Evolutionary conservation across 2,797 vertebrate genomes (phyloP).

Genomic region (Chelon auratus): DNA sequence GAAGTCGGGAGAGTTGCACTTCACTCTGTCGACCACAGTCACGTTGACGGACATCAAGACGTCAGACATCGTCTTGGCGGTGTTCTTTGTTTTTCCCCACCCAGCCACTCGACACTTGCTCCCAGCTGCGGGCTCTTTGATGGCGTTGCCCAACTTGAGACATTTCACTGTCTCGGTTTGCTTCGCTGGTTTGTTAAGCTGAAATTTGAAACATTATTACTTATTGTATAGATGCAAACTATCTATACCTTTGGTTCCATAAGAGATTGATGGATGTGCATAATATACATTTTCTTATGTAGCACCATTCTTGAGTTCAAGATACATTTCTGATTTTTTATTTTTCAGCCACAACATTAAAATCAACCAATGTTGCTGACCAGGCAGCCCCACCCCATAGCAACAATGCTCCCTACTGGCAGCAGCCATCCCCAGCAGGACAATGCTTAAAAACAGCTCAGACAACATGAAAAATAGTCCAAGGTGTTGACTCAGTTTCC

Average conservation of each 20-base stretch:
- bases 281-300: too few species aligned
- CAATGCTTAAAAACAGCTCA: too few species aligned
- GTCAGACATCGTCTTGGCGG: slow-evolving; percentile 7
- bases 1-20: slow-evolving; percentile 69
- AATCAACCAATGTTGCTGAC: too few species aligned
- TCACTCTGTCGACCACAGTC: slow-evolving; percentile 65
- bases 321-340: background rate
- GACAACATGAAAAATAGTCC: too few species aligned
- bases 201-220: slow-evolving; percentile 27
- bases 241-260: too few species aligned
- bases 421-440: too few species aligned
- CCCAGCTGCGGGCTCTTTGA: slow-evolving; percentile 19
- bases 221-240: too few species aligned
- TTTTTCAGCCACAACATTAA: too few species aligned
- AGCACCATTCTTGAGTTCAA: too few species aligned
- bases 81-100: slow-evolving; percentile 63
- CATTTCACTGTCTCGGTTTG: slow-evolving; percentile 37
- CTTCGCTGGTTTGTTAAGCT: slow-evolving; percentile 66
- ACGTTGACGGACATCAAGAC: slow-evolving; percentile 73
- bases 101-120: slow-evolving; percentile 73
- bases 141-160: background rate
- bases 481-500: too few species aligned
- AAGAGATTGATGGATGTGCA: background rate
- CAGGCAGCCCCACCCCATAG: too few species aligned
- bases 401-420: too few species aligned